phyloP scores from a whole-genome alignment of 2,888 invertebrate species.

The Ceratothoa steindachneri region DNA sequence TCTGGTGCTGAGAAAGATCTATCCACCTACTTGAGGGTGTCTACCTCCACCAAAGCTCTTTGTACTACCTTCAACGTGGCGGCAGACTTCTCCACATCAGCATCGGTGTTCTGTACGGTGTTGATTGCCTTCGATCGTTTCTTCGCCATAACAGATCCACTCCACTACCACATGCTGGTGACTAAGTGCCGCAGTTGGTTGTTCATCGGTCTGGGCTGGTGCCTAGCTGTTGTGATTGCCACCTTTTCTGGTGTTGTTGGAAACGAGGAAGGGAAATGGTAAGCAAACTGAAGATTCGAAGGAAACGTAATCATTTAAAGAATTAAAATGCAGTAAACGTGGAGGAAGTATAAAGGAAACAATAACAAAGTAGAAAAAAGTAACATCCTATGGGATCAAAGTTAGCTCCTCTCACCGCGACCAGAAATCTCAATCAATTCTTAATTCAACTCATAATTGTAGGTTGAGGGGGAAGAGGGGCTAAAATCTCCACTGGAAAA shows the following conservation, averaged over 20 bases:
- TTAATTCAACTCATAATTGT: too few relatives aligned
- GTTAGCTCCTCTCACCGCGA: too few relatives aligned
- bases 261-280: slow-evolving; percentile 3
- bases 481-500: too few relatives aligned
- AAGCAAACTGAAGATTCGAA: background rate
- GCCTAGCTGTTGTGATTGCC: slow-evolving; percentile 51
- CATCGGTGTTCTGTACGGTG: slow-evolving; percentile 62
- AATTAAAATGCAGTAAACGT: too few relatives aligned
- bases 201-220: slow-evolving; percentile 53
- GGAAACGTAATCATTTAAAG: too few relatives aligned
- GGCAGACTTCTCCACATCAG: slow-evolving; percentile 58
- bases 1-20: slow-evolving; percentile 59
- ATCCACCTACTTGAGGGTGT: slow-evolving; percentile 54
- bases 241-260: slow-evolving; percentile 50
- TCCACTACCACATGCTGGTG: slow-evolving; percentile 60
- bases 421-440: too few relatives aligned
- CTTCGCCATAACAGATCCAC: slow-evolving; percentile 64
- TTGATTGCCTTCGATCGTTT: slow-evolving; percentile 65
- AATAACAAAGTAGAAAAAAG: too few relatives aligned
- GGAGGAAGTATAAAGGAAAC: too few relatives aligned
- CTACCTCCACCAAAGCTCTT: slow-evolving; percentile 55
- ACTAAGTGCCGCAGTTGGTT: slow-evolving; percentile 51
- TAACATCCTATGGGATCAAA: too few relatives aligned
- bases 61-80: slow-evolving; percentile 63
- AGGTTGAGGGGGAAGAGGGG: too few relatives aligned